Evolutionary conservation across 2,113 vertebrate genomes (phyloP).

Genomic region (Lynx canadensis): DNA sequence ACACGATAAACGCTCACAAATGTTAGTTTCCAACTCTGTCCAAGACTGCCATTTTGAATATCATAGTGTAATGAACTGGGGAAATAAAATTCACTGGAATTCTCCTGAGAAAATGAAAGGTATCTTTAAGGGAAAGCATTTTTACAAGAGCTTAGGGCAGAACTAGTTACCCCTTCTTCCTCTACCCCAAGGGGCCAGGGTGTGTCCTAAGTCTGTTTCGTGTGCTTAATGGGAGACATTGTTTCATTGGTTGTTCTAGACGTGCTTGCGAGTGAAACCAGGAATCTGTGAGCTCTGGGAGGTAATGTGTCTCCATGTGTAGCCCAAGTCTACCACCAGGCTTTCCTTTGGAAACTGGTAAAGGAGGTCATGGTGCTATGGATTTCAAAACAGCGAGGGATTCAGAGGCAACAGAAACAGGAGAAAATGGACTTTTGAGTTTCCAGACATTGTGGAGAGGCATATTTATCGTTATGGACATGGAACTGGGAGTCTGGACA

Average conservation of each 20-base stretch:
- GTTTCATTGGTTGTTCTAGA: background rate
- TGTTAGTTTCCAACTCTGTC: background rate
- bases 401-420: background rate
- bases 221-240: background rate
- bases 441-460: background rate
- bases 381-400: conserved; percentile 1
- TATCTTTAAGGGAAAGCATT: background rate
- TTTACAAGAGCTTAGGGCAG: background rate
- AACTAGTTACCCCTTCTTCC: background rate
- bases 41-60: conserved; percentile 1
- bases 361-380: background rate
- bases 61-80: background rate
- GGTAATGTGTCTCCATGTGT: background rate
- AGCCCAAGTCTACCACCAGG: background rate
- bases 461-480: background rate
- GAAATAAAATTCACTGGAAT: background rate
- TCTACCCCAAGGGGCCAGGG: background rate
- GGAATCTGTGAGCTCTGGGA: background rate
- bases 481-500: background rate
- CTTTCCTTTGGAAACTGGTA: background rate
- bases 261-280: background rate
- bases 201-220: background rate
- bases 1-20: background rate
- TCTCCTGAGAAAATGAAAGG: background rate
- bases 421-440: background rate